Conservation (phyloP, 2,797 vertebrate genomes). For the Ctenosaura bakeri region DNA sequence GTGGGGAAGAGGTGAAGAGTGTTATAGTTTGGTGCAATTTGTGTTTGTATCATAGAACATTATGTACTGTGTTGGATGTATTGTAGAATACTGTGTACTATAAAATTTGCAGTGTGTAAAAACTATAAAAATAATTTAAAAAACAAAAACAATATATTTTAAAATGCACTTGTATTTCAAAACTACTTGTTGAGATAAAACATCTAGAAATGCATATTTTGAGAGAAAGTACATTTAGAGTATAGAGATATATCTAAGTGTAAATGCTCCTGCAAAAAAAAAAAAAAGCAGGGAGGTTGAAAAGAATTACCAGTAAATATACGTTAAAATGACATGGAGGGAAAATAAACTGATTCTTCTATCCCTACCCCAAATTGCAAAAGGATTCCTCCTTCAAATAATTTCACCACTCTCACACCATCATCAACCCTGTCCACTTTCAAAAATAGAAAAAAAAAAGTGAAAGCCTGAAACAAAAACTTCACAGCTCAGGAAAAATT, state of each 20-base stretch:
- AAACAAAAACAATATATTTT: too few relatives aligned
- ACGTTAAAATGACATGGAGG: not conserved
- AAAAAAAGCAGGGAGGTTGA: not conserved
- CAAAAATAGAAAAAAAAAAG: conserved; percentile 35
- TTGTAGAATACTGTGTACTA: too few relatives aligned
- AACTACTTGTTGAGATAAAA: too few relatives aligned
- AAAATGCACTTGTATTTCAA: too few relatives aligned
- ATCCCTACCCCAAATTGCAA: not conserved
- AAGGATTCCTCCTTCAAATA: conserved; percentile 11
- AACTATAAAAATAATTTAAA: too few relatives aligned
- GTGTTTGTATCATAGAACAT: too few relatives aligned
- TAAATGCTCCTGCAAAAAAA: not conserved
- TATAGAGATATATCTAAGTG: not conserved
- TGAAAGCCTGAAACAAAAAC: conserved; percentile 70
- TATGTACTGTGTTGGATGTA: too few relatives aligned
- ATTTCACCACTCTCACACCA: not conserved
- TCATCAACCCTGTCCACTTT: conserved; percentile 57
- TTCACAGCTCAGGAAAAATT: conserved; percentile 57
- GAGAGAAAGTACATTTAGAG: not conserved
- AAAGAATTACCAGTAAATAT: not conserved
- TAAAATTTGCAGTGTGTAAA: too few relatives aligned
- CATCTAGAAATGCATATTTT: not conserved
- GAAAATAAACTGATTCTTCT: not conserved
- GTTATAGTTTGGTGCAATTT: too few relatives aligned
- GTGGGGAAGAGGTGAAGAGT: too few relatives aligned